Conservation (phyloP, 2,113 vertebrate species). For the Ictidomys tridecemlineatus region DNA sequence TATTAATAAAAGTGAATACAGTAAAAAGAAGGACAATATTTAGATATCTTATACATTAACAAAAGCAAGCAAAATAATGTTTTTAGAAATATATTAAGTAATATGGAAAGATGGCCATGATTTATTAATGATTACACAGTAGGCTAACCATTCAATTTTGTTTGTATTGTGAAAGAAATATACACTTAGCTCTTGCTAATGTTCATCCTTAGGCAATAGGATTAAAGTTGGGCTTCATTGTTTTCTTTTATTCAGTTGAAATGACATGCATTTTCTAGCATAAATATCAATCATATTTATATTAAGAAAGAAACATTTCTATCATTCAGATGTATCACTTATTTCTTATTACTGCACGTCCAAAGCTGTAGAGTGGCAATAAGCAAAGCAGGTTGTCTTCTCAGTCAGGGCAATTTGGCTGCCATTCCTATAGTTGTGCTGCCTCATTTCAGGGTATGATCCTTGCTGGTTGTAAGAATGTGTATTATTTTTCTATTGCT, state of each 20-base stretch:
- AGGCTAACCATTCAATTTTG: background rate
- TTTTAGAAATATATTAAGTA: background rate
- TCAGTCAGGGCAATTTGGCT: fast-evolving
- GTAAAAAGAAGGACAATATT: background rate
- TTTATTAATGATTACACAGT: background rate
- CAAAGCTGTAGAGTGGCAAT: background rate
- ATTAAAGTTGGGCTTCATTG: background rate
- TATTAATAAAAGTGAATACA: background rate
- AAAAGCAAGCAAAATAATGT: background rate
- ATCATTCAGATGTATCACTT: background rate
- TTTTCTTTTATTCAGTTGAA: background rate
- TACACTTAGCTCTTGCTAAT: background rate
- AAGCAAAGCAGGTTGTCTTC: background rate
- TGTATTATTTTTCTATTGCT: background rate
- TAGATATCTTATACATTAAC: background rate
- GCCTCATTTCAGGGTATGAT: background rate
- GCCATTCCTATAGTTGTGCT: background rate
- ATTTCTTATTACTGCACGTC: background rate
- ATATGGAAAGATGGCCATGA: background rate
- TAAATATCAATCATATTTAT: background rate
- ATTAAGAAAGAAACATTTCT: background rate
- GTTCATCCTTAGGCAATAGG: background rate
- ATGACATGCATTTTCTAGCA: background rate
- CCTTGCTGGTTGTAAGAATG: background rate
- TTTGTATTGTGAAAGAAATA: background rate